Evolutionary conservation across 2,113 vertebrate genomes (phyloP).

Genomic region (Cygnus buccinator): DNA sequence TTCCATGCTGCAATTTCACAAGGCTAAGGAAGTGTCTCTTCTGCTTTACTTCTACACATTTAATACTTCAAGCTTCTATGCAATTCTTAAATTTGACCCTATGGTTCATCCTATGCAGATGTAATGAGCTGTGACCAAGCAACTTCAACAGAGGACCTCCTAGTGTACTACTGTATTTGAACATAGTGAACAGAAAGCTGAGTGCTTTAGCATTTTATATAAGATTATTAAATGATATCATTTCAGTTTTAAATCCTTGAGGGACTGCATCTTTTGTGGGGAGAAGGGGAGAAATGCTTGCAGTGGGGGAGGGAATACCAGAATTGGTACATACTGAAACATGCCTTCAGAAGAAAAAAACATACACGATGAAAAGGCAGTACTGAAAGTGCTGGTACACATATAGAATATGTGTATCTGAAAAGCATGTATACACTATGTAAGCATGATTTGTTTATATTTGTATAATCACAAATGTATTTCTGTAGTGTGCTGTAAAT

Average conservation of each 20-base stretch:
- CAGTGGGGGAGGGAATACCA: not conserved
- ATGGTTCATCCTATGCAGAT: not conserved
- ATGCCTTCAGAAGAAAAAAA: not conserved
- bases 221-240: not conserved
- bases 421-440: not conserved
- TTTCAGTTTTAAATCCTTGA: not conserved
- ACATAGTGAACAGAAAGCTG: not conserved
- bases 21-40: not conserved
- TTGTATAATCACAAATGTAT: not conserved
- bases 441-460: not conserved
- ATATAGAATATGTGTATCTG: not conserved
- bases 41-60: not conserved
- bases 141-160: not conserved
- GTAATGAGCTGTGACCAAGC: not conserved
- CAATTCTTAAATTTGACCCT: not conserved
- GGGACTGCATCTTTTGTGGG: not conserved
- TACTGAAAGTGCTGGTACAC: not conserved
- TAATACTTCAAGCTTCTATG: not conserved
- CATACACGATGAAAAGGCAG: not conserved
- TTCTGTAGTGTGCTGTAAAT: not conserved
- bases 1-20: not conserved
- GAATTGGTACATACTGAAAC: not conserved
- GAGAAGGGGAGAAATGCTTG: rapidly evolving
- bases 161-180: not conserved
- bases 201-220: not conserved